Evolutionary conservation across 2,113 vertebrate species (phyloP).

Genomic region (Eidolon helvum): DNA sequence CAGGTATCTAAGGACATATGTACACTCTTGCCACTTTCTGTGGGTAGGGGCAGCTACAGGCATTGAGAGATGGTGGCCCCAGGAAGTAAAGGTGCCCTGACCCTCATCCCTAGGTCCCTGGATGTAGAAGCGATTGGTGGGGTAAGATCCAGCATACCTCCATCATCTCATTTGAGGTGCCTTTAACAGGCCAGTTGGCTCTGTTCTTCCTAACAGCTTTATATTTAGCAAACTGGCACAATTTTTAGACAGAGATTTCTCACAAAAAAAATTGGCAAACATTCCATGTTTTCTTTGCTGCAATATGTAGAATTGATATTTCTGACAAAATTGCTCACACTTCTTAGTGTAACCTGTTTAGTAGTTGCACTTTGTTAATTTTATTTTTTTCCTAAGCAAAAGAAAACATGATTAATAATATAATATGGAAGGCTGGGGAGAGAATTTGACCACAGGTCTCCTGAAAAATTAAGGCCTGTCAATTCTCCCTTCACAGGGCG

Average conservation of each 20-base stretch:
- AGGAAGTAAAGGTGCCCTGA: not conserved
- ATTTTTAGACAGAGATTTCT: slow-evolving; percentile 74
- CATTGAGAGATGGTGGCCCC: not conserved
- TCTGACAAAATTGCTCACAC: slow-evolving; percentile 71
- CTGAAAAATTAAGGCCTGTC: not conserved
- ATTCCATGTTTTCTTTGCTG: slow-evolving; percentile 73
- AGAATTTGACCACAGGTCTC: not conserved
- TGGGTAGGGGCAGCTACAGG: not conserved
- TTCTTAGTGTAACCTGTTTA: slow-evolving; percentile 48
- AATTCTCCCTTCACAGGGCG: too few relatives aligned
- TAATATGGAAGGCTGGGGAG: not conserved
- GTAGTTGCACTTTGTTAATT: slow-evolving; percentile 49
- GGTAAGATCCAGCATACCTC: not conserved
- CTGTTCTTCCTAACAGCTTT: slow-evolving; percentile 42
- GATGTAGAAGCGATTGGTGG: not conserved
- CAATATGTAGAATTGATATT: slow-evolving; percentile 75
- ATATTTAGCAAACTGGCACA: slow-evolving; percentile 71
- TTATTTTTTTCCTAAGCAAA: slow-evolving; percentile 53
- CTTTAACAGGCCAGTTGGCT: slow-evolving; percentile 28
- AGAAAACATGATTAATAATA: slow-evolving; percentile 11
- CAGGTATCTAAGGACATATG: not conserved
- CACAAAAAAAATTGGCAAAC: slow-evolving; percentile 70
- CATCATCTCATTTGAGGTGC: not conserved
- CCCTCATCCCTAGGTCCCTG: not conserved
- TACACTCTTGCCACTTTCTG: not conserved